Base-by-base conservation (phyloP, 2,888 invertebrate genomes). In the Hoplodrina ambigua region DNA sequence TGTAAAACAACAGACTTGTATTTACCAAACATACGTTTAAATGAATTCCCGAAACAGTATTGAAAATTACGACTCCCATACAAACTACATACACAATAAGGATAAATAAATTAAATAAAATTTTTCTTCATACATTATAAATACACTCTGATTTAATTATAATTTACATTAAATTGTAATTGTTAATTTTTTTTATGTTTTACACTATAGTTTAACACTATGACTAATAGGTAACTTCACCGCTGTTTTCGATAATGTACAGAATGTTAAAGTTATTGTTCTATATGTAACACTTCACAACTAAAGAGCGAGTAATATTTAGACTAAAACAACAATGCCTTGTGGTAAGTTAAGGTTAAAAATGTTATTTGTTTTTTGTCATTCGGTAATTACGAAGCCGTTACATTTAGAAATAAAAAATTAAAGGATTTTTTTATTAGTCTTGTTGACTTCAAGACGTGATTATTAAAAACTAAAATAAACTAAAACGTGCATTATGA, bases 201-300 rank as follows among this genome's bases (percentile, higher is more conserved):
- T 50, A 75, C 64, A 64, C 58, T 71, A 73, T 70, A 68, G 33
- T 72, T 62, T 68, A 71, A 64, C 54, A 59, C 70, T 88, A 88
- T 83, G 80, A 85, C 90, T 92, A 92, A 91, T 94, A 94, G 95
- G 94, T 94, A 95, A 95, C 95, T 89, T 90, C 81, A 94, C 94
- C 94, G 94, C 88, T 86, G 84, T 75, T 69, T 85, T 84, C 44
- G 60, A 69, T 77, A 88, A 89, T 92, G 78, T 92, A 92, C 90
- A 92, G 53, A 49, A 71, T 74, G 60, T 74, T 80, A 71, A 81
- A 64, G 75, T 69, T 73, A 52, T 75, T 69, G 69, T 80, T 61
- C 57, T 69, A 71, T 55, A 69, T 61, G 72, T 82, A 70, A 78
- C 68, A 64, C 64, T 56, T 70, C 63, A 58, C 53, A 70, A 81